Conservation (phyloP, 2,797 vertebrate genomes). For the Danio kyathit region DNA sequence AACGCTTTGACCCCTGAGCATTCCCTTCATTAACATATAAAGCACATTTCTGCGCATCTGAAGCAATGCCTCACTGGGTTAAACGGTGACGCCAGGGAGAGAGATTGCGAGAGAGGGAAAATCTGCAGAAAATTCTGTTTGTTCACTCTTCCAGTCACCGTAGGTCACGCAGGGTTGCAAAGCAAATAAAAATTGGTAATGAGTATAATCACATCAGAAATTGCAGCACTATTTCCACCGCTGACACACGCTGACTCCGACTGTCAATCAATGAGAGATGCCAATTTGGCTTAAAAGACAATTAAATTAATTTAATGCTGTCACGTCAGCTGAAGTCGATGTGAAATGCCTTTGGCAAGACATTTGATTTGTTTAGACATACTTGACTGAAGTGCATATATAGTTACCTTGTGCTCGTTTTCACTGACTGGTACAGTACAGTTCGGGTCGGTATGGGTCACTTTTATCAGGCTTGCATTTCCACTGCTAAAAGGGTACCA, state of each 20-base stretch:
- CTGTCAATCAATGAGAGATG: constrained; percentile 26
- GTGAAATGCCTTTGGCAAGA: neutral
- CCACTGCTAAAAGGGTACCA: too few species aligned
- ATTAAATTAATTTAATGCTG: neutral
- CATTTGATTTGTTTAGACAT: neutral
- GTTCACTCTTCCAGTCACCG: constrained; percentile 39
- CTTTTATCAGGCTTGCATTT: too few species aligned
- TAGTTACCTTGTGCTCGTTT: too few species aligned
- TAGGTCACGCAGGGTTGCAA: constrained; percentile 31
- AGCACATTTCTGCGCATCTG: constrained; percentile 60
- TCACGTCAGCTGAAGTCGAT: neutral
- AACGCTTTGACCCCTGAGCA: constrained; percentile 59
- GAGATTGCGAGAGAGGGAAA: constrained; percentile 11
- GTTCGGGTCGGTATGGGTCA: too few species aligned
- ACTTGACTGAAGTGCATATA: too few species aligned
- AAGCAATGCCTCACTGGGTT: constrained; percentile 42
- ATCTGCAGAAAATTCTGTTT: constrained; percentile 22
- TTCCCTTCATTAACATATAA: constrained; percentile 68
- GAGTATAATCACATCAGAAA: constrained; percentile 45
- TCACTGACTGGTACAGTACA: too few species aligned
- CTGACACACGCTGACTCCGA: neutral
- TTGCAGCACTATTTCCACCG: constrained; percentile 18
- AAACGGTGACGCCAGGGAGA: constrained; percentile 25
- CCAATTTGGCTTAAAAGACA: constrained; percentile 8
- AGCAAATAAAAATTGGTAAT: constrained; percentile 56